These are phyloP conservation scores for Calephelis perditalis DNA, from an alignment of 2,888 invertebrate genomes.

Conservation along the genomic window DNA sequence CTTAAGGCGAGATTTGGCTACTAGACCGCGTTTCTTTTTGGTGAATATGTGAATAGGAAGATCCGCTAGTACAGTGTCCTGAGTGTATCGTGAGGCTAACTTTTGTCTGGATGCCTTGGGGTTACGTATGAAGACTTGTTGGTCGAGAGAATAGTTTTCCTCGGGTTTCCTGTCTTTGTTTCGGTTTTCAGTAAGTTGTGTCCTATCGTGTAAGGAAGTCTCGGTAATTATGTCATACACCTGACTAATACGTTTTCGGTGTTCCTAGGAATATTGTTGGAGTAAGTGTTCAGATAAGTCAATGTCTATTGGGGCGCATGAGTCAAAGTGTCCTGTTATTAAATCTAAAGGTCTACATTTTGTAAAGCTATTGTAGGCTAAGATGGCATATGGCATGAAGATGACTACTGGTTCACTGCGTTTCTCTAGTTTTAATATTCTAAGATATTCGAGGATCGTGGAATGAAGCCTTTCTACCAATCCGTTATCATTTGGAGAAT, in stretches of 20 bases:
- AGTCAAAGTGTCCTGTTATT: constrained; percentile 33
- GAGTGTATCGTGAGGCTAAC: constrained; percentile 17
- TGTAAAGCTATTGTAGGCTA: constrained; percentile 2
- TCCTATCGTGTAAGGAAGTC: constrained; percentile 20
- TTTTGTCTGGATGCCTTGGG: constrained; percentile 22
- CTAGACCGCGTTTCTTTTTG: constrained; percentile 15
- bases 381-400: constrained; percentile 16
- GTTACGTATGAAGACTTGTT: constrained; percentile 20
- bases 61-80: constrained; percentile 14
- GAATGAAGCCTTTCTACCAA: constrained; percentile 28
- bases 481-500: constrained; percentile 31
- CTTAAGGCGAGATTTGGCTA: constrained; percentile 17
- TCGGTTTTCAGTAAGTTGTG: constrained; percentile 22
- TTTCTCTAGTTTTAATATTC: constrained; percentile 24
- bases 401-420: constrained; percentile 23
- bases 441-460: constrained; percentile 11
- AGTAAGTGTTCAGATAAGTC: constrained; percentile 29
- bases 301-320: constrained; percentile 31
- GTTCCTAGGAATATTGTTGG: constrained; percentile 30
- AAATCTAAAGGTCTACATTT: constrained; percentile 32
- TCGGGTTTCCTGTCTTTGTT: constrained; percentile 15
- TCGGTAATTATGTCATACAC: constrained; percentile 30
- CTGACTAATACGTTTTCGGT: constrained; percentile 25
- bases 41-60: constrained; percentile 22
- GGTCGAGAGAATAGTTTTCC: constrained; percentile 10